Base-by-base conservation (phyloP, 2,888 invertebrate species). In the Lasioglossum figueresi region DNA sequence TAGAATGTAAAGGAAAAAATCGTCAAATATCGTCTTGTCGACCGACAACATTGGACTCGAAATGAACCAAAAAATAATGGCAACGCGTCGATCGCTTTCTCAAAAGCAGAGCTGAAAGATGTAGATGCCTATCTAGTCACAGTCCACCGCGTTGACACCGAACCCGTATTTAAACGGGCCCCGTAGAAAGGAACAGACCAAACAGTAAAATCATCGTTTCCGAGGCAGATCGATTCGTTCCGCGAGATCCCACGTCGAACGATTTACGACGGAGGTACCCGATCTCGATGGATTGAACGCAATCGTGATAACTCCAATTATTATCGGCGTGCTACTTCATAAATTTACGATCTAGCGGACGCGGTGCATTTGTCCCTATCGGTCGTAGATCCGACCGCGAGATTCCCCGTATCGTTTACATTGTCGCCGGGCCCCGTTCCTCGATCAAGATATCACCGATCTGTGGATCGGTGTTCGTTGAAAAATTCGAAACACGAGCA, bases 301-400 rank as follows among this genome's bases (percentile, higher is more conserved):
- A 66, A 40, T 59, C 56, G 45, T 23, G 84, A 84, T 81, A 86
- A 81, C 75, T 52, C 34, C 84, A 84, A 86, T 86, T 80, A 86
- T 86, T 76, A 86, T 40, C 80, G 31, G 10, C 76, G 80, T 23
- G 71, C 77, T 52, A 56, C 59, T 76, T 84, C 75, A 63, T 78
- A 71, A 85, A 80, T 80, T 71, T 72, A 70, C 74, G 73, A 75
- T 37, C 79, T n/a, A 37, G 23, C 68, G 73, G 68, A 31, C 63
- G 37, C 23, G 52, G 66, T 66, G 52, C n/a, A 80, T 85, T 79
- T 76, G 76, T 79, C 84, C 76, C 72, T 76, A 79, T 85, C 79
- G 84, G 79, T 82, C 81, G 66, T 16, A 83, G 73, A 77, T 83
- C 43, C 56, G 23, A 74, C 43, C 12, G 16, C 10, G 56, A 59